Evolutionary conservation across 92 coral and sea anemone genomes (phyloP).

Genomic region (Parazoanthus atlanticus): DNA sequence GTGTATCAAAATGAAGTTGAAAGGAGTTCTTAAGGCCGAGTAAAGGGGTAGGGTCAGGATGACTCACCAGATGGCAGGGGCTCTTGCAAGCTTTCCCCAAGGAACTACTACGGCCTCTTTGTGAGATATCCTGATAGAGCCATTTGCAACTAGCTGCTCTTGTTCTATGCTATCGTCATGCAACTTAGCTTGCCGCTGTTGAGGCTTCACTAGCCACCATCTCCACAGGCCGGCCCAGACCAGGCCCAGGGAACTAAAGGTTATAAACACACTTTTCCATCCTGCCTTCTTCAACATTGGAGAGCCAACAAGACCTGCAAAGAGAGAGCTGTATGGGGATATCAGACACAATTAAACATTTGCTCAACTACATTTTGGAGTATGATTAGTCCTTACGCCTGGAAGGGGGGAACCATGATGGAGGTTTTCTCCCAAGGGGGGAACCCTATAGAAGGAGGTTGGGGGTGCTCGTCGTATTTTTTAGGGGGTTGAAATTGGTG

Average conservation of each 20-base stretch:
- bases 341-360: background rate
- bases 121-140: background rate
- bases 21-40: background rate
- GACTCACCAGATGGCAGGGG: constrained; percentile 38
- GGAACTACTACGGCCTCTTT: background rate
- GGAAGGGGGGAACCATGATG: background rate
- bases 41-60: background rate
- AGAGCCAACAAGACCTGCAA: constrained; percentile 38
- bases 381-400: background rate
- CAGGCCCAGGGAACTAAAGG: constrained; percentile 28
- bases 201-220: constrained; percentile 10
- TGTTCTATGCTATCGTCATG: background rate
- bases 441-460: too few relatives aligned
- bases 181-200: background rate
- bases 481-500: too few relatives aligned
- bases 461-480: too few relatives aligned
- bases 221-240: constrained; percentile 37
- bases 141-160: constrained; percentile 13
- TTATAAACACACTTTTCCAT: constrained; percentile 37
- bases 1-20: too few relatives aligned
- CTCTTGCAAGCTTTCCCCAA: constrained; percentile 37
- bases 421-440: too few relatives aligned
- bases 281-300: constrained; percentile 32
- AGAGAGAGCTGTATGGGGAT: background rate
- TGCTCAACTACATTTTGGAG: background rate